Evolutionary conservation across 2,888 invertebrate genomes (phyloP), one percentile per base, ranked within the genome.

Genomic region (Lycophotia porphyrea): DNA sequence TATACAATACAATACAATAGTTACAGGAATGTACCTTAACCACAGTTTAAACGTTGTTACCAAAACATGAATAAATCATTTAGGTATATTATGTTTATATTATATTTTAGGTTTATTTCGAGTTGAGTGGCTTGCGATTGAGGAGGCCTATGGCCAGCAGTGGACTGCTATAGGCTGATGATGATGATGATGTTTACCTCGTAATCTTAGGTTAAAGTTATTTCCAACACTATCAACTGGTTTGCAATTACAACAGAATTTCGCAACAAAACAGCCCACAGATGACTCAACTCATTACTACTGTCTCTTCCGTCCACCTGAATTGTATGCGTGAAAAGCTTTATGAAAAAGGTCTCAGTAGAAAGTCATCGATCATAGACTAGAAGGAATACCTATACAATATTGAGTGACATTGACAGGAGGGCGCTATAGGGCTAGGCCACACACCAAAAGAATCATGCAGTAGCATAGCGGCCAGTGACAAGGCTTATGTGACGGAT

Each of bases 201-300:
- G 42, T n/a, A 55, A n/a, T 55, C 52, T 18, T 42, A 11, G 13
- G 18, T 21, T 15, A 15, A 24, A 5, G 18, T 42, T 0, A 39
- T 58, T 60, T 73, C 24, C 27, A 69, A 13, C 21, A 4, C 18
- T 31, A 31, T 39, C 18, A 52, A 39, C 31, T 21, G 24, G 24
- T n/a, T 47, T 36, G 18, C 18, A 58, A 39, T 74, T 60, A 21
- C 58, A 74, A 60, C n/a, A 58, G 15, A n/a, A 65, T 75, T 76
- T 49, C 47, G 42, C 9, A 76, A 66, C 39, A 58, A 27, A 49
- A 39, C 11, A 24, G n/a, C 58, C 42, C 15, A 76, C 31, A 49
- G 31, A 49, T 74, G 58, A 60, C 74, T 76, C 66, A 47, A 52
- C 11, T 42, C 8, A 31, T 9, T n/a, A 61, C 15, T 31, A 18